phyloP scores from a whole-genome alignment of 2,797 vertebrate species.

The Cottoperca gobio region DNA sequence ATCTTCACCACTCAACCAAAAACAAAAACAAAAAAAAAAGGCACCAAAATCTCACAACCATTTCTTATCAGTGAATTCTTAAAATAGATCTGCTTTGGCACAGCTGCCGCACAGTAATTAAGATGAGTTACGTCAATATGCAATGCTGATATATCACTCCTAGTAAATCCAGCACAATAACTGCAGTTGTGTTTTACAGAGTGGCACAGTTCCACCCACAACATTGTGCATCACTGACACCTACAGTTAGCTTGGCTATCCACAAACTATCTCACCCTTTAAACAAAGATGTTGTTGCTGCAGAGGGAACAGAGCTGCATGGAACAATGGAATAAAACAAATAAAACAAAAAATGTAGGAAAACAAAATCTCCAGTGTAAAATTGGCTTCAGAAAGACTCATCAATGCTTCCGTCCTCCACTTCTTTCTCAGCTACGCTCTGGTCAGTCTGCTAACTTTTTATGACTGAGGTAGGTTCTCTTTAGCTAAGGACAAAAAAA shows the following conservation, averaged over 20 bases:
- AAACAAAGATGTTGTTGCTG: conserved; percentile 30
- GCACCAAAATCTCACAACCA: conserved; percentile 64
- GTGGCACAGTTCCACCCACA: conserved; percentile 15
- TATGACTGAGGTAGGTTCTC: conserved; percentile 89
- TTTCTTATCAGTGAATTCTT: conserved; percentile 49
- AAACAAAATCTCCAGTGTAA: conserved; percentile 81
- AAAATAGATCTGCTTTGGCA: conserved; percentile 59
- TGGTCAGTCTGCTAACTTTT: conserved; percentile 82
- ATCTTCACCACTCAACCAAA: conserved; percentile 54
- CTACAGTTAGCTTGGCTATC: conserved; percentile 37
- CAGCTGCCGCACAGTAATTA: conserved; percentile 42
- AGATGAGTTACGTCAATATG: conserved; percentile 24
- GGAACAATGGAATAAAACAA: conserved; percentile 48
- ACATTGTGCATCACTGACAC: conserved; percentile 27
- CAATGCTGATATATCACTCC: conserved; percentile 21
- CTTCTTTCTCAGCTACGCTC: conserved; percentile 72
- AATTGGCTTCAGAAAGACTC: conserved; percentile 73
- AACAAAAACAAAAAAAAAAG: conserved; percentile 59
- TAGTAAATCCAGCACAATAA: conserved; percentile 34
- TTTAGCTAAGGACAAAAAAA: conserved; percentile 81
- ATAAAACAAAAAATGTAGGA: conserved; percentile 49
- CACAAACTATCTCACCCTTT: conserved; percentile 12
- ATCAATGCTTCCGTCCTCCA: conserved; percentile 56
- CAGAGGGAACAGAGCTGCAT: conserved; percentile 57
- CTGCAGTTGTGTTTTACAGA: conserved; percentile 29